A percentile compares a stretch with the other conserved stretches of the same genome.
Evolutionary conservation across 2,113 vertebrate species (phyloP).

Genomic region (Delphinus delphis): DNA sequence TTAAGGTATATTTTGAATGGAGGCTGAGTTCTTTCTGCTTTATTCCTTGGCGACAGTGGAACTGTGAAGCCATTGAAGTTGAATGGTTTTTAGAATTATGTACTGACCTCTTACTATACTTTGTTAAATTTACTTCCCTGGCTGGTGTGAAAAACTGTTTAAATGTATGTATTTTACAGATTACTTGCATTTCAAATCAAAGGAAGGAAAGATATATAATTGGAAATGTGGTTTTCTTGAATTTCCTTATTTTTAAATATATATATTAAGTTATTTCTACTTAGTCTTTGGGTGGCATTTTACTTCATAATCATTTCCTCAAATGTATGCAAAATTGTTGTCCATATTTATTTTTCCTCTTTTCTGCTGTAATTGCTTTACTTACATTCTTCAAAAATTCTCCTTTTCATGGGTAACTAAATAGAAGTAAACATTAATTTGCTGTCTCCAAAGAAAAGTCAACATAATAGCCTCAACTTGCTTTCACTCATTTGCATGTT

Average conservation of each 20-base stretch:
- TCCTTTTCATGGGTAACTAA: slow-evolving; percentile 45
- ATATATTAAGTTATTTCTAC: slow-evolving; percentile 21
- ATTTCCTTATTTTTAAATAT: neutral
- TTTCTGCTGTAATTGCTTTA: slow-evolving; percentile 50
- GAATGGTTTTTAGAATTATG: slow-evolving; percentile 49
- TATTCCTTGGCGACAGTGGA: slow-evolving; percentile 29
- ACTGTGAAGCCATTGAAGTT: slow-evolving; percentile 23
- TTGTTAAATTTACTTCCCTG: slow-evolving; percentile 34
- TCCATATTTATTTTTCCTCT: slow-evolving; percentile 14
- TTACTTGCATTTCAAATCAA: slow-evolving; percentile 41
- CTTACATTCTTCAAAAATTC: slow-evolving; percentile 33
- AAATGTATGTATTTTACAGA: slow-evolving; percentile 11
- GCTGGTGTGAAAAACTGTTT: neutral
- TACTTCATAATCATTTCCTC: slow-evolving; percentile 44
- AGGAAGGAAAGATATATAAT: slow-evolving; percentile 2
- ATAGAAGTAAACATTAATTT: slow-evolving; percentile 60
- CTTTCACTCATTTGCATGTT: neutral
- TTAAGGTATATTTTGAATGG: slow-evolving; percentile 47
- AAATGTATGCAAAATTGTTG: slow-evolving; percentile 26
- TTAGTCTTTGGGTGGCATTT: neutral
- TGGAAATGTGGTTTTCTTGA: neutral
- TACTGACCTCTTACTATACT: slow-evolving; percentile 29
- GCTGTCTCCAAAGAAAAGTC: slow-evolving; percentile 54
- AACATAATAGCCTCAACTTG: neutral
- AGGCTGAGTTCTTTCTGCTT: slow-evolving; percentile 38